Evolutionary conservation across 2,797 vertebrate species (phyloP), one percentile per base, ranked within the genome.

Genomic region (Malurus leucopterus): DNA sequence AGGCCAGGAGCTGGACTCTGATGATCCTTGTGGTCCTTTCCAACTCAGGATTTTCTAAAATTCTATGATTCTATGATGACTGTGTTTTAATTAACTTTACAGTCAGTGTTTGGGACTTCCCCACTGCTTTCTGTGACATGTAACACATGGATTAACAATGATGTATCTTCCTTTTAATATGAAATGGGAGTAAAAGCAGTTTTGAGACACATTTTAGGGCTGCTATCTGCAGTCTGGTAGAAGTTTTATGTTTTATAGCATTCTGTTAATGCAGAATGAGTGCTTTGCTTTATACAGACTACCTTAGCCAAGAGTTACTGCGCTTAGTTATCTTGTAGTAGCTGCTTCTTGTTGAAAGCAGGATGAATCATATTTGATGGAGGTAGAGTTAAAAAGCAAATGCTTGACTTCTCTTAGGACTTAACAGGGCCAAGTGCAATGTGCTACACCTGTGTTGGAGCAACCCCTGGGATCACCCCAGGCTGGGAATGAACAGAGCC

Each of bases 381-480:
- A 64, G 34, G 15, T 43, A 53, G 26, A 68, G 4, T 55, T 88
- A 71, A 74, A 74, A 86, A 84, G 18, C 27, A 79, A 73, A 54
- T 4, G 7, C 15, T 61, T 67, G 71, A 32, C 9, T 57, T 84
- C 11, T 76, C 64, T 47, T 38, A 89, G 36, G 64, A 40, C 10
- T 13, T 55, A 32, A 32, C 4, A 62, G 36, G 9, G 16, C n/a
- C 27, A 38, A 73, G 14, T 55, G 1, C 36, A 68, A 36, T 27
- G 16, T 32, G n/a, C 43, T 62, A 1, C 6, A 17, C 27, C 6
- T 67, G 30, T 30, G 34, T 20, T 1, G 5, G 34, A 1, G 7
- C 41, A 67, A 3, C 1, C 6, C 34, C 2, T 4, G 2, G 12
- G 11, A 36, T 23, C 26, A 53, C 1, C 8, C 1, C 40, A 59